These are phyloP conservation scores for Poliocrania exsul DNA, from an alignment of 2,797 vertebrate species.

Conservation along the genomic window DNA sequence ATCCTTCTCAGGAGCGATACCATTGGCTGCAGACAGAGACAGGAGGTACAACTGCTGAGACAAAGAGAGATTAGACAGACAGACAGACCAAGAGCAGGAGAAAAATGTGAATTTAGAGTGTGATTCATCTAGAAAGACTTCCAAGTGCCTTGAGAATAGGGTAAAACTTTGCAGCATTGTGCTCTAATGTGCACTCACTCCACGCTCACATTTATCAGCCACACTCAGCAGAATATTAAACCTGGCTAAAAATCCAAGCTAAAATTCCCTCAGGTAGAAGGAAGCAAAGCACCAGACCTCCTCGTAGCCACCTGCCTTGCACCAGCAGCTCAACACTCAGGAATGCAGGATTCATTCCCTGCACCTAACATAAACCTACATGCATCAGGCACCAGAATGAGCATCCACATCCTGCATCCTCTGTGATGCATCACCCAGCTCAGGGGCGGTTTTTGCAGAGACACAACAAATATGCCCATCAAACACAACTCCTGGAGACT, in stretches of 20 bases:
- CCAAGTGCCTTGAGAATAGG: background rate
- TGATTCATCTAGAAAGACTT: constrained; percentile 36
- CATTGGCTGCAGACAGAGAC: constrained; percentile 26
- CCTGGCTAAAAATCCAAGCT: background rate
- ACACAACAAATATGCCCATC: fast-evolving
- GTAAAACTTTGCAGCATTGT: constrained; percentile 27
- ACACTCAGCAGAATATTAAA: background rate
- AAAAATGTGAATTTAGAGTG: constrained; percentile 1
- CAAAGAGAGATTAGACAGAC: constrained; percentile 58
- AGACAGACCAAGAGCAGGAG: constrained; percentile 1
- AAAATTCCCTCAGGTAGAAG: background rate
- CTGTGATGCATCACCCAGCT: fast-evolving
- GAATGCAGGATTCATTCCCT: background rate
- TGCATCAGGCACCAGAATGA: fast-evolving
- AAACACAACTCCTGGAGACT: background rate
- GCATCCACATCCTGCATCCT: background rate
- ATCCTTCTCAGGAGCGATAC: constrained; percentile 20
- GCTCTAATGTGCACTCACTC: background rate
- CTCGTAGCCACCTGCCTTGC: background rate
- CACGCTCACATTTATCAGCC: fast-evolving
- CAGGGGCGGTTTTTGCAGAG: background rate
- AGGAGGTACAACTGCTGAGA: constrained; percentile 21
- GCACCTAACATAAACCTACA: background rate
- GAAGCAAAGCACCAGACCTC: background rate
- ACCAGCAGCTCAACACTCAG: background rate